Evolutionary conservation across 2,888 invertebrate species (phyloP), one percentile per base, ranked within the genome.

Genomic region (Catocala nupta): DNA sequence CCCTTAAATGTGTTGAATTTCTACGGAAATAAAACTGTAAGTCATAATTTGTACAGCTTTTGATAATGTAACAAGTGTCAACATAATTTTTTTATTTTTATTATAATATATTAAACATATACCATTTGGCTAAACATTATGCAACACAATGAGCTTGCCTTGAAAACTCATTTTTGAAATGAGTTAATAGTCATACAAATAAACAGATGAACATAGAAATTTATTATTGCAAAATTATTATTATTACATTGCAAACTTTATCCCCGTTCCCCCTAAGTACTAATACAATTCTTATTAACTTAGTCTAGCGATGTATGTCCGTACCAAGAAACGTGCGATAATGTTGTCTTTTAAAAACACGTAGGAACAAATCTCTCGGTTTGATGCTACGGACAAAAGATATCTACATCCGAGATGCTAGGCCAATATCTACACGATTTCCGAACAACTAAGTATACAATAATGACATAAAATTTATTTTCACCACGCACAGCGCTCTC

Each of bases 191-290:
- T 71, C 65, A 76, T 70, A 78, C 76, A 75, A 77, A 77, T 74
- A 77, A 77, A 75, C 68, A 66, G 69, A 63, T 77, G 70, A 80
- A 82, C 71, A 71, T 69, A 80, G 77, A 72, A 76, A 75, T 80
- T 80, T 65, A 83, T 81, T 87, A 87, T 85, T 86, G 86, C 86
- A 81, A 85, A 84, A 86, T 75, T 75, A 83, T 80, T 81, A 85
- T 83, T 78, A 83, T 78, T 81, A 84, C 75, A 81, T 78, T 80
- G 83, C 86, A 81, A 82, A 85, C 80, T 75, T 77, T 80, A 83
- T 74, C 81, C 87, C 85, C 85, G 61, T 76, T 81, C 81, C 86
- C 86, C 81, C 89, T 92, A 92, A 91, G 90, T 91, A 92, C 92
- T 91, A 90, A 82, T 63, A 85, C 80, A 80, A 80, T 58, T 39